These are phyloP conservation scores for Nansenia antarctica DNA, from an alignment of 2,113 vertebrate genomes.

Conservation along the genomic window DNA sequence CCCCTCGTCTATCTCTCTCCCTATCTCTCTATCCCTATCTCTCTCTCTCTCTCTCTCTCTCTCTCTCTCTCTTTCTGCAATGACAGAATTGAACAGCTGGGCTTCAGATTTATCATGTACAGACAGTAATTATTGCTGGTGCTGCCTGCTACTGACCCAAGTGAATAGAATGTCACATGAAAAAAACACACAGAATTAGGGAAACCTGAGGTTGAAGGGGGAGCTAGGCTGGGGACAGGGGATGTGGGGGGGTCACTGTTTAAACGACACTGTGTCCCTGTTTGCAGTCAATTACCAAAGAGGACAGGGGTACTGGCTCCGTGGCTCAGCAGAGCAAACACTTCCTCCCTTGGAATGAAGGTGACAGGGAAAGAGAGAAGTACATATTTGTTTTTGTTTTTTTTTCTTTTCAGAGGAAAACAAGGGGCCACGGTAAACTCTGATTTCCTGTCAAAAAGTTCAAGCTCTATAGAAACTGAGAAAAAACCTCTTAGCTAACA, in stretches of 20 bases:
- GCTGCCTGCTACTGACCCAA: conserved; percentile 82
- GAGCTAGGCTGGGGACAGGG: conserved; percentile 23
- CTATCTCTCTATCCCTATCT: conserved; percentile 32
- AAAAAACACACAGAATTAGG: conserved; percentile 54
- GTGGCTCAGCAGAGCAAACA: conserved; percentile 69
- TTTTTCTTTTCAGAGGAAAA: conserved; percentile 36
- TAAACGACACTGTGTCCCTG: conserved; percentile 70
- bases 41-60: conserved; percentile 45
- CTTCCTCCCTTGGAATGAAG: conserved; percentile 52
- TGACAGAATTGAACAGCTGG: conserved; percentile 83
- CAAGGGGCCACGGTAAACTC: too few relatives aligned
- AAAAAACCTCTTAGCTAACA: too few relatives aligned
- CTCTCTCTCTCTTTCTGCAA: conserved; percentile 50
- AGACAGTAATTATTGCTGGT: conserved; percentile 84
- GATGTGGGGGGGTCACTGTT: conserved; percentile 61
- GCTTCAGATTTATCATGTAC: conserved; percentile 81
- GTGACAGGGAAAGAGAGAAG: conserved; percentile 47
- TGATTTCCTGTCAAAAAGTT: neutral
- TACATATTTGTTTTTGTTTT: conserved; percentile 45
- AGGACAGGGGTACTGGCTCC: conserved; percentile 70
- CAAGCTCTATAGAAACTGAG: neutral
- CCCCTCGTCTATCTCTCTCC: neutral
- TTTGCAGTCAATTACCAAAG: conserved; percentile 79
- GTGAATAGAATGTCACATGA: conserved; percentile 72
- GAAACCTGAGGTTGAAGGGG: conserved; percentile 54